Evolutionary conservation across 2,888 invertebrate species (phyloP).

Genomic region (Heliconius charithonia): DNA sequence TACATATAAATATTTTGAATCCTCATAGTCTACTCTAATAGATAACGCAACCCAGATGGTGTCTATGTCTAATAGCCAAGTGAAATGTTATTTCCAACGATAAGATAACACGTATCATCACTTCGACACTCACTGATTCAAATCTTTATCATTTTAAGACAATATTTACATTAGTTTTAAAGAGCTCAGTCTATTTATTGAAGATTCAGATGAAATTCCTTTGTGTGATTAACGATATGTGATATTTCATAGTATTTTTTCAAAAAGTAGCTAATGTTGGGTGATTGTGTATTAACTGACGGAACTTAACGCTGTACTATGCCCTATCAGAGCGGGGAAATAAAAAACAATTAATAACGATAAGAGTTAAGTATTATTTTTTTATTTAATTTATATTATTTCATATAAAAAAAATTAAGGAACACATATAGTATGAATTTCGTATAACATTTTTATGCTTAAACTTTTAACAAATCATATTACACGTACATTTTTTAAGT

Average conservation of each 20-base stretch:
- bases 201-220: background rate
- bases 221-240: background rate
- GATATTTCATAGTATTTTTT: background rate
- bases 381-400: too few relatives aligned
- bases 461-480: too few relatives aligned
- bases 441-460: too few relatives aligned
- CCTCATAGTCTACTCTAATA: background rate
- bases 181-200: background rate
- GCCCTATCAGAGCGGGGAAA: too few relatives aligned
- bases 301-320: too few relatives aligned
- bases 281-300: too few relatives aligned
- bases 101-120: constrained; percentile 17
- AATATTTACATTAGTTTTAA: constrained; percentile 1
- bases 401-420: too few relatives aligned
- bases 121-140: constrained; percentile 20
- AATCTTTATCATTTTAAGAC: background rate
- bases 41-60: background rate
- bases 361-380: too few relatives aligned
- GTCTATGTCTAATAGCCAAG: background rate
- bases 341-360: too few relatives aligned
- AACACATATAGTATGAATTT: too few relatives aligned
- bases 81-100: constrained; percentile 13
- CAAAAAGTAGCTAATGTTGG: too few relatives aligned
- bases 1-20: background rate
- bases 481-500: too few relatives aligned